Conservation (phyloP, 2,797 vertebrate genomes). For the Pantherophis alleghaniensis region DNA sequence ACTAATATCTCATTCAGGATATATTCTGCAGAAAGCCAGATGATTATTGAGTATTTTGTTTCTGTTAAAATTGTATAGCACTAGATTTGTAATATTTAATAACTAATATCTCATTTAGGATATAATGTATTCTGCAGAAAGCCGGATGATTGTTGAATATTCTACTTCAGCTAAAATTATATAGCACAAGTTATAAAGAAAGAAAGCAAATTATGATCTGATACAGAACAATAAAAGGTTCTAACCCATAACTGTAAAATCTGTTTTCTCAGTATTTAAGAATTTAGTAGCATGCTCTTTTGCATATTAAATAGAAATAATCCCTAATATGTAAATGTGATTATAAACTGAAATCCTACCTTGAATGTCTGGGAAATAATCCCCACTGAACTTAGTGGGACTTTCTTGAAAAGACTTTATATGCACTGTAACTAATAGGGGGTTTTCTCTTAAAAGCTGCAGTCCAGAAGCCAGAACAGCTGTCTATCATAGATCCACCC, state of each 20-base stretch:
- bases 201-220: conserved; percentile 13
- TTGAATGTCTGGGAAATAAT: neutral
- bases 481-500: neutral
- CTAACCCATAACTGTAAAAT: conserved; percentile 37
- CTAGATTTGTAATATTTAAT: neutral
- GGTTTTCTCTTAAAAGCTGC: conserved; percentile 18
- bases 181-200: neutral
- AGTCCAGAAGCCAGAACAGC: conserved; percentile 6
- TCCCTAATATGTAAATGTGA: neutral
- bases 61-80: neutral
- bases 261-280: neutral
- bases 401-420: conserved; percentile 10
- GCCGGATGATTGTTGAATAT: neutral
- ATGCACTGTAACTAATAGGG: accelerated
- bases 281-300: neutral
- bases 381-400: neutral
- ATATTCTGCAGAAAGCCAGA: neutral
- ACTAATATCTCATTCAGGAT: neutral
- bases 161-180: neutral
- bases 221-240: conserved; percentile 46
- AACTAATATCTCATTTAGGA: neutral
- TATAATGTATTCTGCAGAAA: neutral
- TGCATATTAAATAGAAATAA: neutral
- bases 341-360: neutral
- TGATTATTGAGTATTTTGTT: neutral